Evolutionary conservation across 2,888 invertebrate genomes (phyloP).

Genomic region (Apodemia mormo): DNA sequence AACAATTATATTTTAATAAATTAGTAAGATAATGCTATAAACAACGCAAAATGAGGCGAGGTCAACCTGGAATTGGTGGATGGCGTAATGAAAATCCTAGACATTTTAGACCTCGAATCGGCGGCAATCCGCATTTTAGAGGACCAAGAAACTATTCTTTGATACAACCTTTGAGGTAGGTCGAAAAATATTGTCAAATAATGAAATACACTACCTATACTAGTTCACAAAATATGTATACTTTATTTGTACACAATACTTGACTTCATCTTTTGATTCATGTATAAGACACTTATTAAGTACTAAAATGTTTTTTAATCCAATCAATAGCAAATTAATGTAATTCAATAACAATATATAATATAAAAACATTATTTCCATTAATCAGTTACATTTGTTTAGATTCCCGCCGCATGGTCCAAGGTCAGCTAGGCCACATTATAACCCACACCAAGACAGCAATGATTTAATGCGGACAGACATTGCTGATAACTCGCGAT

Average conservation of each 20-base stretch:
- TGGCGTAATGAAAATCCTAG: conserved; percentile 72
- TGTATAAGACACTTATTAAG: too few relatives aligned
- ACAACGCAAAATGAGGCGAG: conserved; percentile 69
- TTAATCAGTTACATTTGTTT: conserved; percentile 39
- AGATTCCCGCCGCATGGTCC: conserved; percentile 56
- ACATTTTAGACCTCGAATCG: conserved; percentile 65
- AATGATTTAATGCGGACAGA: conserved; percentile 43
- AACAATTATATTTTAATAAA: too few relatives aligned
- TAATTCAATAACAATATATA: too few relatives aligned
- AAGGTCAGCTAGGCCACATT: conserved; percentile 48
- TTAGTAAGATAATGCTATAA: conserved; percentile 53
- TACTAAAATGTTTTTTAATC: too few relatives aligned
- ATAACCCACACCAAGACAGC: conserved; percentile 41
- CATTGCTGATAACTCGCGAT: conserved; percentile 51
- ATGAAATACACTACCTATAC: too few relatives aligned
- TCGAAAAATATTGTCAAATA: conserved; percentile 13
- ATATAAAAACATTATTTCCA: too few relatives aligned
- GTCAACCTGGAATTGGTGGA: conserved; percentile 67
- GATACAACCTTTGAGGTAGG: conserved; percentile 56
- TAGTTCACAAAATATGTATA: not conserved
- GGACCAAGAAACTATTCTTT: conserved; percentile 50
- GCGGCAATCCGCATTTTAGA: conserved; percentile 58
- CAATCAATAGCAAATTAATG: too few relatives aligned
- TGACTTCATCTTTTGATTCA: too few relatives aligned
- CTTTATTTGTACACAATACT: not conserved